A percentile compares a stretch with the other conserved stretches of the same genome.
These are phyloP conservation scores for Trochalopteron elliotii DNA, from an alignment of 2,113 vertebrate species.

Conservation along the genomic window DNA sequence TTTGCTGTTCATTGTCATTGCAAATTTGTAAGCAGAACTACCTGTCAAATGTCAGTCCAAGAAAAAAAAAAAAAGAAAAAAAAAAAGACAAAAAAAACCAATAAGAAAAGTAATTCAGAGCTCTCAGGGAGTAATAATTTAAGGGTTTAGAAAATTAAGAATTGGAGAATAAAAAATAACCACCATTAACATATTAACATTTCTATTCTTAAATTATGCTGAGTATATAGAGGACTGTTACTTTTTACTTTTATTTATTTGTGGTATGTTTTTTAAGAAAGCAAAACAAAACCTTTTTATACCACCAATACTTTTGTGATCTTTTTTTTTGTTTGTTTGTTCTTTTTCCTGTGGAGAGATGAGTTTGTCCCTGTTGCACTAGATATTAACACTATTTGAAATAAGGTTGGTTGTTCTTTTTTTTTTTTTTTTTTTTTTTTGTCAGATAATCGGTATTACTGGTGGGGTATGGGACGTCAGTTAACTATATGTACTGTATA, in stretches of 20 bases:
- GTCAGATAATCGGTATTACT: slow-evolving; percentile 57
- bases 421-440: not conserved
- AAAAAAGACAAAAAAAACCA: not conserved
- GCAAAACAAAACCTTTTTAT: slow-evolving; percentile 62
- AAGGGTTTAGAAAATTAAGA: slow-evolving; percentile 71
- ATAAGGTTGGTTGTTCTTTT: slow-evolving; percentile 6
- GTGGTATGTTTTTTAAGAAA: slow-evolving; percentile 61
- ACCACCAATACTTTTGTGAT: slow-evolving; percentile 62
- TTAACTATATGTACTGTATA: slow-evolving; percentile 65
- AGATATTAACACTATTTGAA: slow-evolving; percentile 72
- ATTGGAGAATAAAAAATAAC: slow-evolving; percentile 75
- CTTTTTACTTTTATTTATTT: slow-evolving; percentile 79
- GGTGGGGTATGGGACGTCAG: slow-evolving; percentile 54
- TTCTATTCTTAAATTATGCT: slow-evolving; percentile 81
- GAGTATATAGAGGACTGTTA: slow-evolving; percentile 79
- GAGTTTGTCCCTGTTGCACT: slow-evolving; percentile 80
- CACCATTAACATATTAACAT: slow-evolving; percentile 74
- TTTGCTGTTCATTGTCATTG: slow-evolving; percentile 71
- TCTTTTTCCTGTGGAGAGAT: slow-evolving; percentile 78
- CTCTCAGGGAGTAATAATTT: slow-evolving; percentile 83
- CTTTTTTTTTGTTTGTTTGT: slow-evolving; percentile 27
- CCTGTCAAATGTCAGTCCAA: slow-evolving; percentile 78
- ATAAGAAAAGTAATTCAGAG: slow-evolving; percentile 51
- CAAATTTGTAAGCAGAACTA: slow-evolving; percentile 75
- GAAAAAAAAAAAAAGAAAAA: slow-evolving; percentile 44